Percentiles rank a stretch among this genome's conserved stretches.
Conservation (phyloP, 1,140 invertebrate species). For the Zeugodacus cucurbitae region DNA sequence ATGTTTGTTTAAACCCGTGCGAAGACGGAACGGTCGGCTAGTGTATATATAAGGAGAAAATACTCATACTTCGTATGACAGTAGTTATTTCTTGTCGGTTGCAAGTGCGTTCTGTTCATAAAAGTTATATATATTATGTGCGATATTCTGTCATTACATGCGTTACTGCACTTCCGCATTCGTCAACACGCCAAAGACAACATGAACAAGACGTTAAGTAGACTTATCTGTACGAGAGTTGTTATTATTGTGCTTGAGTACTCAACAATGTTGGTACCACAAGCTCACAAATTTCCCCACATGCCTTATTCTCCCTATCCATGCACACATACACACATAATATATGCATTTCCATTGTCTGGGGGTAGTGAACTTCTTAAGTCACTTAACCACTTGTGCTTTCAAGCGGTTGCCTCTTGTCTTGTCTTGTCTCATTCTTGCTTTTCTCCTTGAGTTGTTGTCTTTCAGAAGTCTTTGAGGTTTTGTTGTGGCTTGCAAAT, state of each 20-base stretch:
- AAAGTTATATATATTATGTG: too few species aligned
- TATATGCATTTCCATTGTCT: not conserved
- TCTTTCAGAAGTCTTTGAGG: not conserved
- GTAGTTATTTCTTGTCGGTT: too few species aligned
- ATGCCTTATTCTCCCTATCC: not conserved
- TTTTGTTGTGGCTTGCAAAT: not conserved
- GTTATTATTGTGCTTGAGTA: not conserved
- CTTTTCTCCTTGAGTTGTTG: too few species aligned
- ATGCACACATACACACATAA: not conserved
- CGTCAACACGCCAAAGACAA: not conserved
- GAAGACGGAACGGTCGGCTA: too few species aligned
- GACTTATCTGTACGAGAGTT: not conserved
- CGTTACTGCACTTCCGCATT: not conserved
- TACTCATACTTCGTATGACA: too few species aligned
- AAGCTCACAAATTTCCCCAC: not conserved
- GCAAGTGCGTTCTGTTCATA: too few species aligned
- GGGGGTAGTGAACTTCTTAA: not conserved
- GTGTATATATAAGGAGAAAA: too few species aligned
- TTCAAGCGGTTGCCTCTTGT: not conserved
- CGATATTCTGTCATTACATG: too few species aligned
- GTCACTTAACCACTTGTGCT: slow-evolving; percentile 4
- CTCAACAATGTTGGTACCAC: not conserved
- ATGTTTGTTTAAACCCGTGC: too few species aligned
- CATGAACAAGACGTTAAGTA: not conserved
- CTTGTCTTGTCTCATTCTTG: too few species aligned